Evolutionary conservation across 1,140 invertebrate genomes (phyloP).

Genomic region (Drosophila littoralis): DNA sequence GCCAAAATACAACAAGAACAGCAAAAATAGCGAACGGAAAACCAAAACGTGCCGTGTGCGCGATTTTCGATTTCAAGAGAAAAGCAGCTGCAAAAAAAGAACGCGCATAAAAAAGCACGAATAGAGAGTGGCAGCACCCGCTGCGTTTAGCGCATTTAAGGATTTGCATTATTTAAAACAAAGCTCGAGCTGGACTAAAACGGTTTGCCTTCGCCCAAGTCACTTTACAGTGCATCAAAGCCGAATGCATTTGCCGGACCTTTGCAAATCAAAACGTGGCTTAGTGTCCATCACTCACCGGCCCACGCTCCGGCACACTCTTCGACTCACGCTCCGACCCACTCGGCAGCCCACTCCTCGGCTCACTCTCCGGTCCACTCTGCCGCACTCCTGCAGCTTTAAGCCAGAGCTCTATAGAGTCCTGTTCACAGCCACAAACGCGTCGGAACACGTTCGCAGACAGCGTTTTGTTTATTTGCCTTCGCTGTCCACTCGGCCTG

Average conservation of each 20-base stretch:
- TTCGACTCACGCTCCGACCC: neutral
- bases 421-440: constrained; percentile 28
- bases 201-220: constrained; percentile 21
- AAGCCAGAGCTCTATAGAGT: constrained; percentile 31
- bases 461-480: constrained; percentile 72
- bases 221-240: constrained; percentile 57
- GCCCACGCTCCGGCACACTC: neutral
- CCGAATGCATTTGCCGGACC: constrained; percentile 41
- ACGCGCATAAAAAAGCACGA: constrained; percentile 10
- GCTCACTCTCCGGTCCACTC: neutral
- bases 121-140: constrained; percentile 19
- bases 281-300: constrained; percentile 36
- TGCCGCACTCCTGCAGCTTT: constrained; percentile 33
- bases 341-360: neutral
- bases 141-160: constrained; percentile 75
- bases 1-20: constrained; percentile 22
- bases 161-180: constrained; percentile 79
- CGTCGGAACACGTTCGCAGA: constrained; percentile 61
- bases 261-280: constrained; percentile 67
- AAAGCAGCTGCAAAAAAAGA: neutral
- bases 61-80: constrained; percentile 60
- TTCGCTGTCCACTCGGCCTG: constrained; percentile 52
- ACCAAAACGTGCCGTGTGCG: constrained; percentile 59
- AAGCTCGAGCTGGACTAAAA: constrained; percentile 19
- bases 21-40: constrained; percentile 19